Percentiles rank a stretch among this genome's conserved stretches.
Conservation (phyloP, 2,888 invertebrate species). For the Epinotia ramella region DNA sequence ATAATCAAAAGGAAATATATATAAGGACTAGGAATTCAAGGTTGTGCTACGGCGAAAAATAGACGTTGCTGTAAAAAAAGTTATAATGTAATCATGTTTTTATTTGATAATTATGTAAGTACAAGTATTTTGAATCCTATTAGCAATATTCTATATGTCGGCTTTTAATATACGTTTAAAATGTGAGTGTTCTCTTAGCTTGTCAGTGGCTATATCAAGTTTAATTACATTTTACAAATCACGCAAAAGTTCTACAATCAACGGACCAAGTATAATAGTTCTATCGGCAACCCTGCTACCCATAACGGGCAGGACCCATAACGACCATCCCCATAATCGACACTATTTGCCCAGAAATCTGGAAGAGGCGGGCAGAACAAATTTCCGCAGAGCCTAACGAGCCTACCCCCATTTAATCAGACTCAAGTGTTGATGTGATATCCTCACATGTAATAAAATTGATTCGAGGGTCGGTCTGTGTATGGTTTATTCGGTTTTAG, state of each 20-base stretch:
- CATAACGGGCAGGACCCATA: constrained; percentile 33
- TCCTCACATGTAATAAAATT: constrained; percentile 48
- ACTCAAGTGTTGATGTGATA: constrained; percentile 73
- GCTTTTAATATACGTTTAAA: no score
- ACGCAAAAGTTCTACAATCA: constrained; percentile 1
- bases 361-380: constrained; percentile 67
- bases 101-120: no score
- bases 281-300: constrained; percentile 30
- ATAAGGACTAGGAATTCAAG: no score
- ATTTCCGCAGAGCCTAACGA: constrained; percentile 70
- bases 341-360: constrained; percentile 62
- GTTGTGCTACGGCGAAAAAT: no score
- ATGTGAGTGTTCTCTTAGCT: no score
- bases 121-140: no score
- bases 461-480: constrained; percentile 36
- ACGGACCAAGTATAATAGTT: not conserved
- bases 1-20: no score
- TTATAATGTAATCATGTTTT: no score
- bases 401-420: constrained; percentile 76
- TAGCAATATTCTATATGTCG: no score
- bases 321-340: constrained; percentile 51
- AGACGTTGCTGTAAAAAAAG: no score
- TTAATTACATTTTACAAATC: not conserved
- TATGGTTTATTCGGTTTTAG: constrained; percentile 25
- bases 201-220: not conserved